A percentile compares a stretch with the other conserved stretches of the same genome.
These are phyloP conservation scores for Axinella damicornis DNA, from an alignment of 37 sponge, comb jelly and placozoan species.

Conservation along the genomic window DNA sequence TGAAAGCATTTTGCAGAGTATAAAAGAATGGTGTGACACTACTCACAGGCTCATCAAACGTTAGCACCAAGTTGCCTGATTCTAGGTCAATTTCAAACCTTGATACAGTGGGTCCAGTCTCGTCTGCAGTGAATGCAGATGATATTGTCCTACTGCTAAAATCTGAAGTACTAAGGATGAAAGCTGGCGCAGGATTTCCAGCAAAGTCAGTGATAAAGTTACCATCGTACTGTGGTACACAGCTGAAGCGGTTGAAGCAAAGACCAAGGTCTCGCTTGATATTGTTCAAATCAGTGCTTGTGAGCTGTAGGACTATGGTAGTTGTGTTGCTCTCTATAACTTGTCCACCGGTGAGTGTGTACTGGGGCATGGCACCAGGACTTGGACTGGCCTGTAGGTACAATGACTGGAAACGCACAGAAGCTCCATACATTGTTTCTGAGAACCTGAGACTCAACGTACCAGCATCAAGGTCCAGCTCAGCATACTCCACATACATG, in stretches of 20 bases:
- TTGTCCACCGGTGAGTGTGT: constrained; percentile 58
- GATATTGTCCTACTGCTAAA: constrained; percentile 1
- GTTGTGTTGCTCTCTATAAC: constrained; percentile 66
- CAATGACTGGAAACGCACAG: constrained; percentile 65
- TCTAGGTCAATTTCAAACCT: constrained; percentile 81
- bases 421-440: constrained; percentile 89
- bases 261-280: constrained; percentile 61
- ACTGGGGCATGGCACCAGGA: not conserved
- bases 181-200: constrained; percentile 73
- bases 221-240: constrained; percentile 51
- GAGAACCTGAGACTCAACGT: constrained; percentile 73
- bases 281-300: constrained; percentile 65
- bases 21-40: constrained; percentile 35
- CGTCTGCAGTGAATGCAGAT: constrained; percentile 61
- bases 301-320: constrained; percentile 54
- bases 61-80: constrained; percentile 46
- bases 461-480: constrained; percentile 81
- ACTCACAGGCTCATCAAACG: constrained; percentile 80
- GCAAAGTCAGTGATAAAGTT: constrained; percentile 87
- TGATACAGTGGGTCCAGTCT: constrained; percentile 59
- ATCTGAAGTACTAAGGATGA: constrained; percentile 6
- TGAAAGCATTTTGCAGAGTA: constrained; percentile 78
- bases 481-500: constrained; percentile 36
- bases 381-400: constrained; percentile 9
- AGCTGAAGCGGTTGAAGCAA: constrained; percentile 46